phyloP scores from a whole-genome alignment of 2,113 vertebrate genomes.

The Lipotes vexillifer region DNA sequence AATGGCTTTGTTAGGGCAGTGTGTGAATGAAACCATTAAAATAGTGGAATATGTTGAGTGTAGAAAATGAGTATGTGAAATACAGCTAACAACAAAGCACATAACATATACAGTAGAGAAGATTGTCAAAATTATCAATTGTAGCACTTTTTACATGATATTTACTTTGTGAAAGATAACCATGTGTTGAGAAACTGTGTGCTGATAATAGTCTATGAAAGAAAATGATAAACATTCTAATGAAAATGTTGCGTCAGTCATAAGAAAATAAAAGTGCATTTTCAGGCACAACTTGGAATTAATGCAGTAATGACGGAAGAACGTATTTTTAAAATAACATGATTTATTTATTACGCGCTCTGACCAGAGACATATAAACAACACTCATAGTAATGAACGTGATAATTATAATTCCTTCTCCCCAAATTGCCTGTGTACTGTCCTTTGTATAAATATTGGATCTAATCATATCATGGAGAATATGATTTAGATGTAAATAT shows the following conservation, averaged over 20 bases:
- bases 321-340: background rate
- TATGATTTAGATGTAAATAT: background rate
- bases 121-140: background rate
- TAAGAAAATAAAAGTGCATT: conserved; percentile 11
- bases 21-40: background rate
- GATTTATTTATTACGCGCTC: background rate
- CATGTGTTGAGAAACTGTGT: background rate
- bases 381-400: background rate
- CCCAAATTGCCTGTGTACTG: background rate
- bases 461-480: background rate
- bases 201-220: background rate
- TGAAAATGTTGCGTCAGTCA: background rate
- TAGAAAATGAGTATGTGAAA: background rate
- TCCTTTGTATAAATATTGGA: background rate
- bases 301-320: background rate
- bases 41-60: background rate
- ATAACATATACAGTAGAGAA: background rate
- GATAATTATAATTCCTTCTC: background rate
- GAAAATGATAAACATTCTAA: background rate
- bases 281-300: conserved; percentile 4
- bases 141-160: background rate
- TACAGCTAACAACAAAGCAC: background rate
- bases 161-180: conserved; percentile 4
- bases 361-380: background rate
- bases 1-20: background rate